A percentile compares a stretch with the other conserved stretches of the same genome.
These are phyloP conservation scores for Clusia tigrina DNA, from an alignment of 2,888 invertebrate species.

Conservation along the genomic window DNA sequence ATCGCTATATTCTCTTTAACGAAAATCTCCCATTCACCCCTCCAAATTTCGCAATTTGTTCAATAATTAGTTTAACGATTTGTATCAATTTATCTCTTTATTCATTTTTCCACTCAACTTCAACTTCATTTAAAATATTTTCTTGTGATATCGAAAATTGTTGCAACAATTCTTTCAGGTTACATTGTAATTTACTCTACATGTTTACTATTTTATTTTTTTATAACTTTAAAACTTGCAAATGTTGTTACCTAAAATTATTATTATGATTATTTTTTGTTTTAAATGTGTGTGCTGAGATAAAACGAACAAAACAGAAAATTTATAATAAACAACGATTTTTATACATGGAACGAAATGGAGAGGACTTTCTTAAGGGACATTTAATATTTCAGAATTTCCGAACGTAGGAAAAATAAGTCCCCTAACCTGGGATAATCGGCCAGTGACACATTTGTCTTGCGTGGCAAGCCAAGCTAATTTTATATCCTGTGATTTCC, in stretches of 20 bases:
- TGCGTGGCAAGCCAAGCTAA: no score
- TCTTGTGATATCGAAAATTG: conserved; percentile 32
- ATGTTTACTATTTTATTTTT: conserved; percentile 31
- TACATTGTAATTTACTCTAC: conserved; percentile 19
- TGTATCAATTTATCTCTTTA: conserved; percentile 7
- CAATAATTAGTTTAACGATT: conserved; percentile 10
- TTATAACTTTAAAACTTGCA: conserved; percentile 14
- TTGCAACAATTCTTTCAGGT: conserved; percentile 44
- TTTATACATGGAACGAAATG: conserved; percentile 23
- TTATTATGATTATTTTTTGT: conserved; percentile 36
- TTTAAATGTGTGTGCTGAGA: conserved; percentile 42
- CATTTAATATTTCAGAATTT: background rate
- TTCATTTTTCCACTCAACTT: background rate
- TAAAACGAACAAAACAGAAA: conserved; percentile 32
- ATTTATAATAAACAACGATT: conserved; percentile 3
- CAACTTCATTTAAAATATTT: background rate
- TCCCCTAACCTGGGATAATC: no score
- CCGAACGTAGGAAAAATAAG: no score
- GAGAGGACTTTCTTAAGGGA: background rate
- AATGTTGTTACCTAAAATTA: conserved; percentile 36
- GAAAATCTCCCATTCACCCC: no score
- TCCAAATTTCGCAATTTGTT: no score
- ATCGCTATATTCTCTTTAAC: no score
- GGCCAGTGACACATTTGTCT: no score
- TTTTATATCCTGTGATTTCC: no score